Conservation (phyloP, 2,888 invertebrate species). For the Matsumyia berberina region DNA sequence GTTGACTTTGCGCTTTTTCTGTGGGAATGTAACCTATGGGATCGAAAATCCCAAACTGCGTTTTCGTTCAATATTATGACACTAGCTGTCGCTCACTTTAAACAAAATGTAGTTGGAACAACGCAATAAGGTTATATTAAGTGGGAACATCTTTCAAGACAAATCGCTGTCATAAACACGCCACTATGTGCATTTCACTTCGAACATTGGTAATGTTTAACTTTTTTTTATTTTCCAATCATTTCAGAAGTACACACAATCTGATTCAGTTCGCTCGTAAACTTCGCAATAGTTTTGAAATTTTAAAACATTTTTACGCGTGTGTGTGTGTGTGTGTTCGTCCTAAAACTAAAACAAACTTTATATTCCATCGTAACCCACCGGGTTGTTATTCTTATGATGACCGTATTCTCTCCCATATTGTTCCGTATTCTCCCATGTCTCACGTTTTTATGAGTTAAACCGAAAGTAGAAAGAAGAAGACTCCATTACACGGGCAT, state of each 20-base stretch:
- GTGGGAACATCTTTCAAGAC: too few relatives aligned
- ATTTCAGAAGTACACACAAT: neutral
- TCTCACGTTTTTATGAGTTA: slow-evolving; percentile 60
- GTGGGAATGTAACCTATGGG: too few relatives aligned
- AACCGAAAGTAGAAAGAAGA: slow-evolving; percentile 31
- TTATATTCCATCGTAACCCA: slow-evolving; percentile 46
- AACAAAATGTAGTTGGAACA: too few relatives aligned
- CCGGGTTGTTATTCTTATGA: slow-evolving; percentile 59
- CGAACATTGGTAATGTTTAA: neutral
- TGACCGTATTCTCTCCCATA: slow-evolving; percentile 47
- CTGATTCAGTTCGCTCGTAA: neutral
- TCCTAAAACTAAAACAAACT: slow-evolving; percentile 21
- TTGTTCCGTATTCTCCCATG: slow-evolving; percentile 56
- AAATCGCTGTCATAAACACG: neutral
- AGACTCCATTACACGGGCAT: slow-evolving; percentile 53
- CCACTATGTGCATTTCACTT: neutral
- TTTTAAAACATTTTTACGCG: slow-evolving; percentile 5
- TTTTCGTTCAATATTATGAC: too few relatives aligned
- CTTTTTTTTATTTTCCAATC: neutral
- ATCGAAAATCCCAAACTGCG: too few relatives aligned
- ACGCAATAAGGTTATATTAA: too few relatives aligned
- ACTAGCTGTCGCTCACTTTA: too few relatives aligned
- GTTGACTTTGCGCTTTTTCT: too few relatives aligned
- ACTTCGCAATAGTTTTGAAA: slow-evolving; percentile 4
- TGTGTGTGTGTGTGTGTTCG: neutral